A percentile compares a stretch with the other conserved stretches of the same genome.
These are phyloP conservation scores for Montipora foliosa DNA, from an alignment of 64 coral and sea anemone genomes.

Conservation along the genomic window DNA sequence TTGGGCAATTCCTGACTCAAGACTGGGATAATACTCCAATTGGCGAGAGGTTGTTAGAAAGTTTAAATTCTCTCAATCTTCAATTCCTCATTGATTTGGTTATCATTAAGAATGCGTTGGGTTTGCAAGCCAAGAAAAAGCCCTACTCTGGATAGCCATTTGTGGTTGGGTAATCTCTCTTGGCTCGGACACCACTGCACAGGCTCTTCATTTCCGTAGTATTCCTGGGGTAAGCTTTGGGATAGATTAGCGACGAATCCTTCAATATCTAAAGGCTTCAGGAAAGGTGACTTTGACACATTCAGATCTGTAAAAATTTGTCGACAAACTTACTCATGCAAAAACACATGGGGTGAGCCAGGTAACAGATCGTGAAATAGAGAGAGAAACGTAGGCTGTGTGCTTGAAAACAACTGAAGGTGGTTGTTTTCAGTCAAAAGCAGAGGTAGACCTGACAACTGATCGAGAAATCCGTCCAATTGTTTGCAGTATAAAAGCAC, in stretches of 20 bases:
- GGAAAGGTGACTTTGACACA: background rate
- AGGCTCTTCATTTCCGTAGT: background rate
- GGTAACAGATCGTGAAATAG: slow-evolving; percentile 31
- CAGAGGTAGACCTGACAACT: slow-evolving; percentile 48
- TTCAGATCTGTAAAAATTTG: background rate
- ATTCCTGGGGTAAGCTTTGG: background rate
- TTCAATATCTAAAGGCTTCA: slow-evolving; percentile 17
- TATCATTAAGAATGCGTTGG: background rate
- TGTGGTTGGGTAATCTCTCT: background rate
- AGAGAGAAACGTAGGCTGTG: background rate
- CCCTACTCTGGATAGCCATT: slow-evolving; percentile 42
- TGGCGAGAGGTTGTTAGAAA: background rate
- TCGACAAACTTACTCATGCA: slow-evolving; percentile 18
- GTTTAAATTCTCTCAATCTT: background rate
- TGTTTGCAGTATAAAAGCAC: slow-evolving; percentile 42
- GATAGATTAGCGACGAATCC: slow-evolving; percentile 30
- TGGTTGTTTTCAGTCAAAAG: slow-evolving; percentile 52
- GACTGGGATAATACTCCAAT: slow-evolving; percentile 60
- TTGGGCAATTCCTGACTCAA: background rate
- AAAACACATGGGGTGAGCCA: slow-evolving; percentile 2
- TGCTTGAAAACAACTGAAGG: slow-evolving; percentile 15
- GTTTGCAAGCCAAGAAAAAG: slow-evolving; percentile 2
- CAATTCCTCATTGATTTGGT: background rate
- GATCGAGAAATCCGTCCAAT: background rate
- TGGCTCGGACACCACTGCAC: slow-evolving; percentile 27